phyloP scores from a whole-genome alignment of 2,113 vertebrate genomes.

The Lepidothrix coronata region DNA sequence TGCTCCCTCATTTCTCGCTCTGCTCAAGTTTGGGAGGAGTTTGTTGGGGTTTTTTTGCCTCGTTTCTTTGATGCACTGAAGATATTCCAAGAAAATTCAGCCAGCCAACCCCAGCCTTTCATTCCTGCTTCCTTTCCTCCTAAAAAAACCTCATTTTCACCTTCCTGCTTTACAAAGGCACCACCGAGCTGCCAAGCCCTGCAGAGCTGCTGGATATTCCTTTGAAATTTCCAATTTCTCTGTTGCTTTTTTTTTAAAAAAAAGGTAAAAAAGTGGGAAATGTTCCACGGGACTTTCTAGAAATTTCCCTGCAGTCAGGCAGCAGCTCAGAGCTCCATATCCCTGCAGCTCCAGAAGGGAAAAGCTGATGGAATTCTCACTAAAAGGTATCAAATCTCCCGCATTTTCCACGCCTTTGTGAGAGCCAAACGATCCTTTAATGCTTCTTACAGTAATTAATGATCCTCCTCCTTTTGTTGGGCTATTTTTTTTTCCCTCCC shows the following conservation, averaged over 20 bases:
- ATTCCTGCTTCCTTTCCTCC: background rate
- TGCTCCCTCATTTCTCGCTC: background rate
- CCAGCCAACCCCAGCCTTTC: background rate
- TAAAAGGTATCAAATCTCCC: background rate
- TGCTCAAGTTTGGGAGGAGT: background rate
- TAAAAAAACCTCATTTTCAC: background rate
- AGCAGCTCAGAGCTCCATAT: background rate
- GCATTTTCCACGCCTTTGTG: background rate
- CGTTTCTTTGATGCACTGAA: background rate
- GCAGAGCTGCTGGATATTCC: background rate
- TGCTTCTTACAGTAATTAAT: background rate
- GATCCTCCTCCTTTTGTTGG: background rate
- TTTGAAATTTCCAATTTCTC: background rate
- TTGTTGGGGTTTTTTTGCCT: accelerated
- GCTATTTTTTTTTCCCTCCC: background rate
- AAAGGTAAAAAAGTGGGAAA: background rate
- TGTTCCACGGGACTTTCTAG: no score
- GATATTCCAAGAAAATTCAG: background rate
- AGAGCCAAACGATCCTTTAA: background rate
- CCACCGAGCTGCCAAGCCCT: background rate
- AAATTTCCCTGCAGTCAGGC: background rate
- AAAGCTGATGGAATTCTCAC: background rate
- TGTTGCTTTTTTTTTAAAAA: no score
- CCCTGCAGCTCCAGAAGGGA: background rate
- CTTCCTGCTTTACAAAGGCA: background rate